Conservation (phyloP, 2,797 vertebrate genomes). For the Parauchenoglanis ngamensis region DNA sequence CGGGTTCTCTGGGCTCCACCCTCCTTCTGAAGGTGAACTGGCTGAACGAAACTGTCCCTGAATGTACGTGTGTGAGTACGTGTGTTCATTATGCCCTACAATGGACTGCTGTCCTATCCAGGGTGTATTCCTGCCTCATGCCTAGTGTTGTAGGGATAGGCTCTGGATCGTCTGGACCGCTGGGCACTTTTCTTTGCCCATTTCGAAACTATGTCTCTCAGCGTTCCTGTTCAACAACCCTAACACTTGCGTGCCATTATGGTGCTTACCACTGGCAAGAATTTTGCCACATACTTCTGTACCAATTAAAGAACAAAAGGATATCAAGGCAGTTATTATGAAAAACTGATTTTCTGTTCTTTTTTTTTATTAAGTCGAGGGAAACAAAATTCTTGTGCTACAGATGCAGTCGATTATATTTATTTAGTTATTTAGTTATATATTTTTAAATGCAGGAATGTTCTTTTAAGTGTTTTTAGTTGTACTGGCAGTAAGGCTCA, state of each 20-base stretch:
- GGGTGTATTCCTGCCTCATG: neutral
- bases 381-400: neutral
- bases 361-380: neutral
- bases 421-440: neutral
- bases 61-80: neutral
- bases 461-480: neutral
- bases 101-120: neutral
- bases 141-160: neutral
- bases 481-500: neutral
- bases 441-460: slow-evolving; percentile 1
- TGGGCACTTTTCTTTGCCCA: neutral
- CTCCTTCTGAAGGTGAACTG: neutral
- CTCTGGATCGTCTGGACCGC: neutral
- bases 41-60: neutral
- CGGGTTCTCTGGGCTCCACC: neutral
- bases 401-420: neutral
- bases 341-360: neutral
- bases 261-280: neutral
- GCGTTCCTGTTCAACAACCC: neutral
- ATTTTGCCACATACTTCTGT: neutral
- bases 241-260: neutral
- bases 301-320: neutral
- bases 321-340: neutral
- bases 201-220: neutral
- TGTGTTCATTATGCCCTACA: neutral